Percentiles rank a stretch among this genome's conserved stretches.
These are phyloP conservation scores for Drosophila suboccidentalis DNA, from an alignment of 2,888 invertebrate genomes.

Conservation along the genomic window DNA sequence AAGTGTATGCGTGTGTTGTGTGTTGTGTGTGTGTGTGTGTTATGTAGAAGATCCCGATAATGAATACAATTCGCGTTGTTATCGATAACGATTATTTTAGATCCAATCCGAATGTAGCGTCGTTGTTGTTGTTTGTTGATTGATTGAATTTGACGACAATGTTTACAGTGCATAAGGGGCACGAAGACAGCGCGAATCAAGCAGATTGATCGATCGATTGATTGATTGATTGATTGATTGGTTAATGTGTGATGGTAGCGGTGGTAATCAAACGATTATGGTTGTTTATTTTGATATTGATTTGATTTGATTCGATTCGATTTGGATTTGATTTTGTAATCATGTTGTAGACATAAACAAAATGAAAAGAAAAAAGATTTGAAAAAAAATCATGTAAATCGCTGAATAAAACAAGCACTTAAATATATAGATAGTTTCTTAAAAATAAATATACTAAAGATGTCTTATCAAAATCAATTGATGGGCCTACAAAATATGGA, in stretches of 20 bases:
- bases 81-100: conserved; percentile 31
- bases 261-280: conserved; percentile 61
- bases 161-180: conserved; percentile 43
- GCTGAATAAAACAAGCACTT: conserved; percentile 67
- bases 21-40: conserved; percentile 12
- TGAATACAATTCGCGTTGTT: conserved; percentile 7
- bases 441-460: conserved; percentile 14
- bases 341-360: conserved; percentile 71
- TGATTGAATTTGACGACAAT: conserved; percentile 35
- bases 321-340: conserved; percentile 31
- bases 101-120: conserved; percentile 46
- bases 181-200: conserved; percentile 69
- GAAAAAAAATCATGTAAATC: conserved; percentile 60
- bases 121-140: conserved; percentile 25
- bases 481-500: conserved; percentile 5
- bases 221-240: conserved; percentile 46
- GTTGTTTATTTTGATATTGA: conserved; percentile 40
- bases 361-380: conserved; percentile 71
- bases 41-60: conserved; percentile 5
- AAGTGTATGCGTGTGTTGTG: conserved; percentile 22
- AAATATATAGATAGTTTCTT: conserved; percentile 34
- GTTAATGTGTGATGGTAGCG: conserved; percentile 64
- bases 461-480: not conserved
- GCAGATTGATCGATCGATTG: conserved; percentile 60
- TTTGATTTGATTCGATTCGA: conserved; percentile 17